phyloP scores from a whole-genome alignment of 2,113 vertebrate species.

The Taurulus bubalis region DNA sequence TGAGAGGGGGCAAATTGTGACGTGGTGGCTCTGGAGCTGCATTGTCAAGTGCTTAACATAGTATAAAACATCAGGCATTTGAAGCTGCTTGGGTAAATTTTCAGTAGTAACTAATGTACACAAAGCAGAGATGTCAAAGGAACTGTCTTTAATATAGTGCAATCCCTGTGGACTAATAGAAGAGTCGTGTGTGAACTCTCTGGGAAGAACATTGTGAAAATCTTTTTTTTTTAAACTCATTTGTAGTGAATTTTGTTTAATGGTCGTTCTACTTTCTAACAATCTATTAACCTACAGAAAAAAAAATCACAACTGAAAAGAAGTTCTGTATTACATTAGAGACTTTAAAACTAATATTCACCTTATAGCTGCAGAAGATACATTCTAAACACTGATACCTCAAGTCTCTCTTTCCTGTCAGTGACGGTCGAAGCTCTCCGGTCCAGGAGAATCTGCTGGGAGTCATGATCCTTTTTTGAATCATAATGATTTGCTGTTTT shows the following conservation, averaged over 20 bases:
- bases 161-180: not conserved
- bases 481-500: not conserved
- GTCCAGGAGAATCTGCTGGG: not conserved
- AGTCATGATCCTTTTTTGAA: not conserved
- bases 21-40: constrained; percentile 18
- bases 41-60: constrained; percentile 4
- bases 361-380: not conserved
- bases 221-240: not conserved
- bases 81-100: not conserved
- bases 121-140: not conserved
- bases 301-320: not conserved
- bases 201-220: not conserved
- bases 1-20: constrained; percentile 11
- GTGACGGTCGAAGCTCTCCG: not conserved
- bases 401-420: not conserved
- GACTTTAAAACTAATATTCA: not conserved
- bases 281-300: not conserved
- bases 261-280: not conserved
- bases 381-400: not conserved
- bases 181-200: not conserved
- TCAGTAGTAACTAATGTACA: not conserved
- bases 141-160: not conserved
- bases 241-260: not conserved
- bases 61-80: not conserved
- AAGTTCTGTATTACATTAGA: not conserved